Evolutionary conservation across 2,888 invertebrate species (phyloP), one percentile per base, ranked within the genome.

Genomic region (Ametastegia equiseti): DNA sequence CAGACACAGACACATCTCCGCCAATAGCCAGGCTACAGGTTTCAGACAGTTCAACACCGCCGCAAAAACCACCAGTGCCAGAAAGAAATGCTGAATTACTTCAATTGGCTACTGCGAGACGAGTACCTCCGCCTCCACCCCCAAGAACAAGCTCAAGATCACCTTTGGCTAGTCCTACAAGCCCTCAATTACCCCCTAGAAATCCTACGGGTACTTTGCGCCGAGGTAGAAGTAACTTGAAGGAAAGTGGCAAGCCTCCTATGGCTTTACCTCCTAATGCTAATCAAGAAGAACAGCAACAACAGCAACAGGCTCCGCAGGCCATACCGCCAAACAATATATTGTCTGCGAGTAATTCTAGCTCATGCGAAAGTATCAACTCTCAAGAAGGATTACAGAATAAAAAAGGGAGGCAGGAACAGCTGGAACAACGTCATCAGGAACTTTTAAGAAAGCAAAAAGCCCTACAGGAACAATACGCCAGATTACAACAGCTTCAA

Each of bases 61-160:
- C 78, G 13, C 94, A 82, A 92, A 93, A 86, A 91, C 97, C 97
- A 78, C 97, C 97, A 60, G 95, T 97, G 82, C 97, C 97, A 80
- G 96, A 97, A 92, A 94, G 97, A 36, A 96, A 96, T 89, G 95
- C 95, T 54, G 97, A 97, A 89, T 92, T 97, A 82, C 93, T 96
- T 82, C 95, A 96, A 82, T 92, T 96, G 90, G 94, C 95, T 65
- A 94, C 94, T 19, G 94, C 95, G 82, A 95, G 96, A 87, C 94
- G 97, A 80, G 95, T 97, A 65, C 97, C 97, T 7, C 98, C 97
- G 23, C 97, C 97, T n/a, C 97, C 98, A 42, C 97, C 97, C 39
- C 97, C 97, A n/a, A 94, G 97, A 85, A 97, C 97, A 85, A 97
- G 97, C 86, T 97, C 97, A 73, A 96, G 97, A 88, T 97, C 97